phyloP scores from a whole-genome alignment of 2,797 vertebrate genomes.

The Enteromius afrohamiltoni region DNA sequence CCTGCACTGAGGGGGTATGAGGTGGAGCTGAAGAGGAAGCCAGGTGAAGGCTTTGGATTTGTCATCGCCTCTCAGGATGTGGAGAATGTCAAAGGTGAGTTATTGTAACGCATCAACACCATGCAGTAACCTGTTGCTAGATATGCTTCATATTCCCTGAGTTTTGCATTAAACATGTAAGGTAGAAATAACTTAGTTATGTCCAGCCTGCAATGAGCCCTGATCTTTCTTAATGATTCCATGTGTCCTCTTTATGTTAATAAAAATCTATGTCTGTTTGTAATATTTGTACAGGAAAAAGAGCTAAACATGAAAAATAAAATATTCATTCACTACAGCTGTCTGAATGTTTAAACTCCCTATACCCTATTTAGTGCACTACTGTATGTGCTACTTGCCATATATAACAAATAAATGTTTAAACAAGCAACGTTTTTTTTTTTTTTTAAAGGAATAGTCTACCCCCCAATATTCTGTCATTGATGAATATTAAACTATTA shows the following conservation, averaged over 20 bases:
- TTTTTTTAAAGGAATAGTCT: neutral
- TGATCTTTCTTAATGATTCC: neutral
- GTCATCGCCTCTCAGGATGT: conserved; percentile 81
- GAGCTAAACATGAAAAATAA: too few relatives aligned
- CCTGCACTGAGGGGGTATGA: conserved; percentile 60
- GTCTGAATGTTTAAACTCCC: neutral
- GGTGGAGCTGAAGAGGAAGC: conserved; percentile 77
- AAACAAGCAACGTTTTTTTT: neutral
- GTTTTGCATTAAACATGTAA: neutral
- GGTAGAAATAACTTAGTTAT: neutral
- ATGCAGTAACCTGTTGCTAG: neutral
- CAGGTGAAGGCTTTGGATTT: conserved; percentile 81
- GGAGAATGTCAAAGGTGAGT: conserved; percentile 71
- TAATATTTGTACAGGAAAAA: too few relatives aligned
- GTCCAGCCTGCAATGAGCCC: neutral
- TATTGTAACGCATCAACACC: neutral
- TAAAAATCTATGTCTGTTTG: neutral
- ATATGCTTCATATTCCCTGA: neutral
- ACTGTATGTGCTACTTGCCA: neutral
- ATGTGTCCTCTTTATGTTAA: neutral
- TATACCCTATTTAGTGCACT: neutral
- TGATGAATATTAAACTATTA: neutral
- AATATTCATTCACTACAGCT: too few relatives aligned
- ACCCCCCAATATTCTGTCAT: neutral
- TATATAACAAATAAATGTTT: neutral